Conservation (phyloP, 2,113 vertebrate genomes). For the Dicrurus megarhynchus region DNA sequence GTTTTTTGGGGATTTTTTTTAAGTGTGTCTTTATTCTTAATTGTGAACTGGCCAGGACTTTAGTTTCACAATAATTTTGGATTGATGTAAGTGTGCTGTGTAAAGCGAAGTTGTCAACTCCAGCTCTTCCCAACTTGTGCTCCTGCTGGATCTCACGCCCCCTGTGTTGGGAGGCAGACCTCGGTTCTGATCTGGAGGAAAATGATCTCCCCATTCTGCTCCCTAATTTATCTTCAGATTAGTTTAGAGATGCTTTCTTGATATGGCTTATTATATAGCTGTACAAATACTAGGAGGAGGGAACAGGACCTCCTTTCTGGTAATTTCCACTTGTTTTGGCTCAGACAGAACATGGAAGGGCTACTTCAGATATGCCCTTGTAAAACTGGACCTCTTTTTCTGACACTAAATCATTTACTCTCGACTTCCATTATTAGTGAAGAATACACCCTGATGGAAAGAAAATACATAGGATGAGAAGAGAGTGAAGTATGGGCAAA, state of each 20-base stretch:
- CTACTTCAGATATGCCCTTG: background rate
- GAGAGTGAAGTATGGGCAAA: background rate
- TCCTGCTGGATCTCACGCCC: rapidly evolving
- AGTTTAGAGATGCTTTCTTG: background rate
- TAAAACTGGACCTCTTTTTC: background rate
- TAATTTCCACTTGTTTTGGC: background rate
- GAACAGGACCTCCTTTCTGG: background rate
- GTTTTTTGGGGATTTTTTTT: too few species aligned
- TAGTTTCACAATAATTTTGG: background rate
- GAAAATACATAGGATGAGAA: background rate
- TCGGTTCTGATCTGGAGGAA: background rate
- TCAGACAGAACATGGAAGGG: background rate
- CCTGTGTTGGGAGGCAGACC: background rate
- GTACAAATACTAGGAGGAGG: background rate
- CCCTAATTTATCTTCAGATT: background rate
- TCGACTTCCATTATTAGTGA: background rate
- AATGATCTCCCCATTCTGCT: background rate
- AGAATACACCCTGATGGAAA: background rate
- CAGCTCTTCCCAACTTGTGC: background rate
- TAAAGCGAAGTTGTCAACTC: background rate
- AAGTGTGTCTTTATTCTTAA: background rate
- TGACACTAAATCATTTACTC: background rate
- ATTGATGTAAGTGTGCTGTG: background rate
- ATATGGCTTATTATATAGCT: background rate
- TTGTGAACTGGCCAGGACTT: background rate